phyloP scores from a whole-genome alignment of 2,113 vertebrate species.

The Grantiella picta region DNA sequence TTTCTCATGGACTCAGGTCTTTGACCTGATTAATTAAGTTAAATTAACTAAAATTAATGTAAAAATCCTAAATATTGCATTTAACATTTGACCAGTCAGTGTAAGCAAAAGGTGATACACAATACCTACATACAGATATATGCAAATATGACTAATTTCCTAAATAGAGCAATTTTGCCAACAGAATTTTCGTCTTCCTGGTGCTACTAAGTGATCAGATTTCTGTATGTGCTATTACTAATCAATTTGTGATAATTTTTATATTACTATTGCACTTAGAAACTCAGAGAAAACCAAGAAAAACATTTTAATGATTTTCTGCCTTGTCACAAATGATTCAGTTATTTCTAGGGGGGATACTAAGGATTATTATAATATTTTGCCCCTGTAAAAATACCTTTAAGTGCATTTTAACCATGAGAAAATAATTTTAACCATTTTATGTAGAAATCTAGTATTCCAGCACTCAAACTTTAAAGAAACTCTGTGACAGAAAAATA shows the following conservation, averaged over 20 bases:
- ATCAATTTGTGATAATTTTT: background rate
- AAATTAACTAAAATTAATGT: background rate
- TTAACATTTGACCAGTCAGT: background rate
- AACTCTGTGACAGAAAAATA: background rate
- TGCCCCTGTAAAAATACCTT: background rate
- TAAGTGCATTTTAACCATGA: background rate
- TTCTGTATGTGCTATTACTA: background rate
- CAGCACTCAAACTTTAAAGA: background rate
- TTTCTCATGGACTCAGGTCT: background rate
- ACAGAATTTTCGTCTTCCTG: background rate
- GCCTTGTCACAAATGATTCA: background rate
- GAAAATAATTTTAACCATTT: background rate
- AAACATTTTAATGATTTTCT: background rate
- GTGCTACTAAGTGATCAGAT: background rate
- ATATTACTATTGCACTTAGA: background rate
- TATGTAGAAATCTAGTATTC: background rate
- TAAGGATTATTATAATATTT: background rate
- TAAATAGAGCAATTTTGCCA: background rate
- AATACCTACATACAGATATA: background rate
- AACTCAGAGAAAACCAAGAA: background rate
- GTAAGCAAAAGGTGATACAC: background rate
- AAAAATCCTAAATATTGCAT: background rate
- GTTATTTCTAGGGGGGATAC: background rate
- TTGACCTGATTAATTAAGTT: background rate
- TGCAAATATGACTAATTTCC: background rate